A percentile compares a stretch with the other conserved stretches of the same genome.
phyloP scores from a whole-genome alignment of 1,140 invertebrate genomes.

The Periplaneta americana region DNA sequence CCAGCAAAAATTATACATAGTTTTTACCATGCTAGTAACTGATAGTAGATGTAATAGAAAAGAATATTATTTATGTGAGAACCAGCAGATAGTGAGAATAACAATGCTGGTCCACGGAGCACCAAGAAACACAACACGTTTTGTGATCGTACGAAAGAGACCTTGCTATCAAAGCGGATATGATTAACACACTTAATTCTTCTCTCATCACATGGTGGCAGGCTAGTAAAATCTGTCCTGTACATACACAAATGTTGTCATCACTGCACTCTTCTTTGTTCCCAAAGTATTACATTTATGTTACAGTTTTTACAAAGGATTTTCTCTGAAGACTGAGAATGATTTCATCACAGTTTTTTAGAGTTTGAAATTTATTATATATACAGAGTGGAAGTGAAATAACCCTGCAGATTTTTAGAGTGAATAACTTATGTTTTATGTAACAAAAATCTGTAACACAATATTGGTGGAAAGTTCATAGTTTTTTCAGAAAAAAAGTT shows the following conservation, averaged over 20 bases:
- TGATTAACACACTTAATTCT: too few species aligned
- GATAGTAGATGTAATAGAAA: neutral
- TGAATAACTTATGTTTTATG: too few species aligned
- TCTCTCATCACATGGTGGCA: neutral
- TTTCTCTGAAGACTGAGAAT: too few species aligned
- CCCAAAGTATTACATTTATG: neutral
- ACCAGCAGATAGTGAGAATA: neutral
- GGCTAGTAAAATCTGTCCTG: neutral
- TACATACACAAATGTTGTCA: neutral
- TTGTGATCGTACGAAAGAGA: neutral
- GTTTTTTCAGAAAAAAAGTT: too few species aligned
- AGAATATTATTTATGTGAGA: neutral
- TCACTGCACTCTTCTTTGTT: too few species aligned
- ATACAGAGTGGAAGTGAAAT: too few species aligned
- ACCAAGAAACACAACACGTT: neutral
- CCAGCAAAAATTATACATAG: conserved; percentile 1
- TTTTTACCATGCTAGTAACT: neutral
- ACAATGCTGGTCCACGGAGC: neutral
- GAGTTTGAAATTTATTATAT: too few species aligned
- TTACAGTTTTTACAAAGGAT: too few species aligned
- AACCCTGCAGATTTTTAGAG: too few species aligned
- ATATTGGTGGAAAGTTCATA: too few species aligned
- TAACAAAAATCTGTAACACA: too few species aligned
- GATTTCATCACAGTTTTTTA: too few species aligned
- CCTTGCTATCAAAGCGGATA: neutral